phyloP scores from a whole-genome alignment of 2,888 invertebrate genomes.

The Frankliniella fusca region DNA sequence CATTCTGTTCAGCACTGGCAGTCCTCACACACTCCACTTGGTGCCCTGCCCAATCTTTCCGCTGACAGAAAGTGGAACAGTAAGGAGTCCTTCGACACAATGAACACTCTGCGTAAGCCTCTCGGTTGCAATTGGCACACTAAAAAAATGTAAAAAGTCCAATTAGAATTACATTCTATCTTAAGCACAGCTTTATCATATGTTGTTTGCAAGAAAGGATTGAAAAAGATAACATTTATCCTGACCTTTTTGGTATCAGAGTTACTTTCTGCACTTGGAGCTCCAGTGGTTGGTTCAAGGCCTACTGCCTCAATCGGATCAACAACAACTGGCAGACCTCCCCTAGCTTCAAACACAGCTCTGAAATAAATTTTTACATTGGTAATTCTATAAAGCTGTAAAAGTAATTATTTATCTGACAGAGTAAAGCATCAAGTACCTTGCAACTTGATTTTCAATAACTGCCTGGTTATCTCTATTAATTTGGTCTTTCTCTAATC shows the following conservation, averaged over 20 bases:
- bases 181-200: conserved; percentile 27
- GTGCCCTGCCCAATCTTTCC: conserved; percentile 83
- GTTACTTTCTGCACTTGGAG: conserved; percentile 51
- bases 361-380: conserved; percentile 39
- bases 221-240: conserved; percentile 27
- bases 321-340: conserved; percentile 43
- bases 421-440: not conserved
- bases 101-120: conserved; percentile 82
- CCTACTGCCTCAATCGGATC: conserved; percentile 53
- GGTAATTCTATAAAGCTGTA: not conserved
- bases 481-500: conserved; percentile 60
- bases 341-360: conserved; percentile 41
- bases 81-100: conserved; percentile 80
- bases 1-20: conserved; percentile 58
- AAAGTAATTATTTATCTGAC: not conserved
- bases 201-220: not conserved
- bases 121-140: conserved; percentile 87
- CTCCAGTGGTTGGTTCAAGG: conserved; percentile 50
- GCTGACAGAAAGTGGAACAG: conserved; percentile 85
- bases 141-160: conserved; percentile 45
- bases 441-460: conserved; percentile 57
- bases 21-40: conserved; percentile 78
- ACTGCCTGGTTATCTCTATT: conserved; percentile 62
- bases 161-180: no score
- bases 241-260: conserved; percentile 66